phyloP scores from a whole-genome alignment of 2,797 vertebrate species.

The Aphelocoma californica region DNA sequence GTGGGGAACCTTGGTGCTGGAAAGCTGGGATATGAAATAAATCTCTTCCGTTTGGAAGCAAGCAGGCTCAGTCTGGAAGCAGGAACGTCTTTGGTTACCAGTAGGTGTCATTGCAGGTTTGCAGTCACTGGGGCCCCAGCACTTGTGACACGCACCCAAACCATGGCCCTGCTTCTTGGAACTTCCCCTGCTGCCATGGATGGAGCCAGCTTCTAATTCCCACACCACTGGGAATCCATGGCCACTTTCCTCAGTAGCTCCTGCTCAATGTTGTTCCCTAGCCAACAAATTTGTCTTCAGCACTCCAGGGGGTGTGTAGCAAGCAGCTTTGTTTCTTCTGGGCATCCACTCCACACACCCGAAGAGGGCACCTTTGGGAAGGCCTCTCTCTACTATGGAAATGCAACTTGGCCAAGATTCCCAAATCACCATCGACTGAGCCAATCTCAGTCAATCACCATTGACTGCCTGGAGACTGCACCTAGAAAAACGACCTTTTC shows the following conservation, averaged over 20 bases:
- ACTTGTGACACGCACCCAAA: background rate
- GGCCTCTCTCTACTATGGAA: background rate
- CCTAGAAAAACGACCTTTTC: background rate
- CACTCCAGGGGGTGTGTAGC: rapidly evolving
- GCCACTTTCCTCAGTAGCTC: background rate
- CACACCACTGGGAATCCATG: background rate
- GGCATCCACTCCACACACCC: background rate
- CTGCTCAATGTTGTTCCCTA: background rate
- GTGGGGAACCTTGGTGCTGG: background rate
- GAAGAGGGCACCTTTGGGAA: background rate
- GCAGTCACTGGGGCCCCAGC: background rate
- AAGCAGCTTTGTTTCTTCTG: background rate
- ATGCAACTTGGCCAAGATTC: background rate
- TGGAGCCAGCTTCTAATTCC: background rate
- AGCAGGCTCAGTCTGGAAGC: background rate
- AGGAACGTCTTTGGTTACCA: constrained; percentile 11
- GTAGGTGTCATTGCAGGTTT: constrained; percentile 68
- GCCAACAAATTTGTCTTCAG: background rate
- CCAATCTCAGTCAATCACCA: background rate
- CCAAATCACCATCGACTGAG: background rate
- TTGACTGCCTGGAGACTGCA: background rate
- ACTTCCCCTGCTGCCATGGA: background rate
- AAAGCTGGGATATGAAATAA: rapidly evolving
- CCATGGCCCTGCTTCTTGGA: background rate
- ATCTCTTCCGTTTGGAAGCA: rapidly evolving